A percentile compares a stretch with the other conserved stretches of the same genome.
Evolutionary conservation across 2,888 invertebrate genomes (phyloP).

Genomic region (Epirrita christyi): DNA sequence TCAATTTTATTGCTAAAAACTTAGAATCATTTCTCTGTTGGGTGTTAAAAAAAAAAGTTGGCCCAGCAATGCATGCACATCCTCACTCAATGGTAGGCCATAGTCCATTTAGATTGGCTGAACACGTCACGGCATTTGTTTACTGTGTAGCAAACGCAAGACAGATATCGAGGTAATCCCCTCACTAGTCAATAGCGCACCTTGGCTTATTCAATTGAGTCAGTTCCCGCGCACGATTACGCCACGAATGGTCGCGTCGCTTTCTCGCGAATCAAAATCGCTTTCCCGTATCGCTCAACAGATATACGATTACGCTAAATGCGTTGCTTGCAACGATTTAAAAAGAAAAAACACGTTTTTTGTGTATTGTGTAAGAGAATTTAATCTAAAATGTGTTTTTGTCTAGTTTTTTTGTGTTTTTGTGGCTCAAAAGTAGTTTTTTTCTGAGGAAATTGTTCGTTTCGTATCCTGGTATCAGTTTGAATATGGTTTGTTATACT

Average conservation of each 20-base stretch:
- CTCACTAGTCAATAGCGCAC: constrained; percentile 1
- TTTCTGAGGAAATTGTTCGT: background rate
- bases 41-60: too few species aligned
- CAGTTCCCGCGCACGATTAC: constrained; percentile 15
- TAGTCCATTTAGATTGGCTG: too few species aligned
- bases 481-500: too few species aligned
- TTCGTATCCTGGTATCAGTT: background rate
- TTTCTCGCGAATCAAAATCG: constrained; percentile 9
- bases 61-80: too few species aligned
- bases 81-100: too few species aligned
- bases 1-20: too few species aligned
- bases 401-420: background rate
- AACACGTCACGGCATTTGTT: too few species aligned
- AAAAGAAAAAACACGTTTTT: too few species aligned
- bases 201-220: constrained; percentile 6
- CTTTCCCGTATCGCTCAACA: constrained; percentile 1
- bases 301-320: background rate
- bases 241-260: constrained; percentile 6
- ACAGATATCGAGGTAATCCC: background rate
- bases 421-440: background rate
- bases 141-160: too few species aligned
- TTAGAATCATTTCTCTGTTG: too few species aligned
- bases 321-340: background rate
- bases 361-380: background rate
- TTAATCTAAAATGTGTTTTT: background rate